Evolutionary conservation across 2,888 invertebrate species (phyloP), one percentile per base, ranked within the genome.

Genomic region (Micoletzkya japonica): DNA sequence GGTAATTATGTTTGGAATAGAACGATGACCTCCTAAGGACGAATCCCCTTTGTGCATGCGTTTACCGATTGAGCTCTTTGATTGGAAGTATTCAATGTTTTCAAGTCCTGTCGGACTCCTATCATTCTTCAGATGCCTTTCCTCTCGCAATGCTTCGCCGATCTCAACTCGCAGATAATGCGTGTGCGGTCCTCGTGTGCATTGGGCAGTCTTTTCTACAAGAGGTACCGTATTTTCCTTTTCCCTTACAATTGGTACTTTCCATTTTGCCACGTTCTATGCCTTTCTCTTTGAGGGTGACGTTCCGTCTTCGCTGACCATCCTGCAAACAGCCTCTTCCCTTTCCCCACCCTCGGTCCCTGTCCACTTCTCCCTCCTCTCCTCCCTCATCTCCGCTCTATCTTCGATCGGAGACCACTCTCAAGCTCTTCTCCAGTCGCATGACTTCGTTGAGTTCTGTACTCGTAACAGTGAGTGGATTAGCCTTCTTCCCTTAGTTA

Each of bases 201-300:
- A 66, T 66, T 54, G 64, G 64, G 1, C 64, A 66, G 20, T 28
- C 34, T 54, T 44, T 66, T 4, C 54, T 66, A 0, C 54, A 52
- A 20, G 32, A 66, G 26, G 64, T 66, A 20, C 28, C 36, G 36
- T 20, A 10, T 20, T 32, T 34, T 34, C 32, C 32, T 57, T 17
- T 10, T 56, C 56, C 32, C 2, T 20, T n/a, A n/a, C 32, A 14
- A 32, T 32, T 10, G 14, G 17, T 28, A 10, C 30, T 34, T 20
- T n/a, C 20, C 44, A 44, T 44, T 44, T 20, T 20, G 20, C 20
- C 44, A 14, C 44, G 10, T 44, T 20, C 44, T 14, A 44, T 44
- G 10, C 44, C 44, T 14, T 44, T 44, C 44, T 20, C 44, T 44
- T 44, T 44, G 10, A 44, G 44, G 44, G 10, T 7, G 44, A 44